A percentile compares a stretch with the other conserved stretches of the same genome.
Conservation (phyloP, 2,113 vertebrate genomes). For the Ptilorrhoa leucosticta region DNA sequence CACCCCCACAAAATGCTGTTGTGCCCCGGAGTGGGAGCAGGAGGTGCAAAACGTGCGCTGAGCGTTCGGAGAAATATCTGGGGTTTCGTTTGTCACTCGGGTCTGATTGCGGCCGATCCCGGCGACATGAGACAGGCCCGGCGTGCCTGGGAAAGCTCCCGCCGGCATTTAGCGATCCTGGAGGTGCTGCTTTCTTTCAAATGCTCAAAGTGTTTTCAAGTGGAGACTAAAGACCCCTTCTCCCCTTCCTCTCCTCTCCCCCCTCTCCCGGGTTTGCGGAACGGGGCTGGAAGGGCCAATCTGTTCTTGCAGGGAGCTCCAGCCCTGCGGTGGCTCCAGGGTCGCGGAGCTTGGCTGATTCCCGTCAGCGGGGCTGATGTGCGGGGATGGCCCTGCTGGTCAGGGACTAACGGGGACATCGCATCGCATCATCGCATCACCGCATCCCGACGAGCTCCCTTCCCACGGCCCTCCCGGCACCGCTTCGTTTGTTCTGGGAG, state of each 20-base stretch:
- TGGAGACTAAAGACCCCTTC: not conserved
- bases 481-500: not conserved
- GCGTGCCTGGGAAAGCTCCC: not conserved
- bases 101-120: rapidly evolving
- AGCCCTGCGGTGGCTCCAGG: not conserved
- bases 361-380: not conserved
- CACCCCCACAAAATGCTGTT: not conserved
- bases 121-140: not conserved
- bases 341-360: not conserved
- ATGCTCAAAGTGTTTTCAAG: not conserved
- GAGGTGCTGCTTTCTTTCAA: not conserved
- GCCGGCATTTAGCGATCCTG: rapidly evolving
- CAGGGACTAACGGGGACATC: not conserved
- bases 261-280: not conserved
- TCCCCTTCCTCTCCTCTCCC: not conserved
- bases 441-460: not conserved
- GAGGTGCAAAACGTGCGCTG: not conserved
- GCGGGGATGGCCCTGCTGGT: not conserved
- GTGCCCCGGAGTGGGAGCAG: not conserved
- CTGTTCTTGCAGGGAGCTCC: not conserved
- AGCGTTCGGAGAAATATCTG: not conserved
- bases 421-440: not conserved
- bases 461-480: rapidly evolving
- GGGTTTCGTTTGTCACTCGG: not conserved
- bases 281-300: not conserved